These are phyloP conservation scores for Scomber colias DNA, from an alignment of 2,113 vertebrate species.

Conservation along the genomic window DNA sequence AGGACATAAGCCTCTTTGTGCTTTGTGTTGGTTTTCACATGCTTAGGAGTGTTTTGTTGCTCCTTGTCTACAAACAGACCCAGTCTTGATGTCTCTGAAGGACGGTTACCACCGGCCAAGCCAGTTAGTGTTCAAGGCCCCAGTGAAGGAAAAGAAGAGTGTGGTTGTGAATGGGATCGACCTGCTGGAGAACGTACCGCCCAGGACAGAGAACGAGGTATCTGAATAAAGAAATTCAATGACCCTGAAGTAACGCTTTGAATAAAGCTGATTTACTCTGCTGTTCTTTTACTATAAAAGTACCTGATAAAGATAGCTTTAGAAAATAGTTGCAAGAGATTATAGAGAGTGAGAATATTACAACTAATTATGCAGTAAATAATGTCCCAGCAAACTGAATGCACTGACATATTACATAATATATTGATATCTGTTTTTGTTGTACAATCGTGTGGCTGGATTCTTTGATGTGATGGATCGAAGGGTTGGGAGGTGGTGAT, in stretches of 20 bases:
- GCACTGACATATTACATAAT: too few relatives aligned
- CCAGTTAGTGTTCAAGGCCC: conserved; percentile 93
- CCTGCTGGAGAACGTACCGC: conserved; percentile 95
- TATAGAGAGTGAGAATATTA: not conserved
- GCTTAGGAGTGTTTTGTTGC: not conserved
- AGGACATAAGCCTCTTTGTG: not conserved
- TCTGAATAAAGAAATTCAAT: not conserved
- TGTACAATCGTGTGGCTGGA: too few relatives aligned
- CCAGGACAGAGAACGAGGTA: conserved; percentile 96
- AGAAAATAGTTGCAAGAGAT: too few relatives aligned
- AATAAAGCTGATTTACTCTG: not conserved
- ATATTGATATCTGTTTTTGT: too few relatives aligned
- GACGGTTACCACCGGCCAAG: conserved; percentile 92
- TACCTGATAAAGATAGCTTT: too few relatives aligned
- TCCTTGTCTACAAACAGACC: conserved; percentile 83
- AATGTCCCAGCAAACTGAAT: too few relatives aligned
- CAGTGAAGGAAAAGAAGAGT: conserved; percentile 92
- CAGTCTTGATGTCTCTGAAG: conserved; percentile 95
- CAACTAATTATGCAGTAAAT: not conserved
- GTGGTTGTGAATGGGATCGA: conserved; percentile 96
- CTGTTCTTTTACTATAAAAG: not conserved
- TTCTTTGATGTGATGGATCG: too few relatives aligned
- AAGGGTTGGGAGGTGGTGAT: too few relatives aligned
- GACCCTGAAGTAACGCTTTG: not conserved
- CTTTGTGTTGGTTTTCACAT: conserved; percentile 16